Conservation (phyloP, 2,797 vertebrate species). For the Brachyalestes nurse region DNA sequence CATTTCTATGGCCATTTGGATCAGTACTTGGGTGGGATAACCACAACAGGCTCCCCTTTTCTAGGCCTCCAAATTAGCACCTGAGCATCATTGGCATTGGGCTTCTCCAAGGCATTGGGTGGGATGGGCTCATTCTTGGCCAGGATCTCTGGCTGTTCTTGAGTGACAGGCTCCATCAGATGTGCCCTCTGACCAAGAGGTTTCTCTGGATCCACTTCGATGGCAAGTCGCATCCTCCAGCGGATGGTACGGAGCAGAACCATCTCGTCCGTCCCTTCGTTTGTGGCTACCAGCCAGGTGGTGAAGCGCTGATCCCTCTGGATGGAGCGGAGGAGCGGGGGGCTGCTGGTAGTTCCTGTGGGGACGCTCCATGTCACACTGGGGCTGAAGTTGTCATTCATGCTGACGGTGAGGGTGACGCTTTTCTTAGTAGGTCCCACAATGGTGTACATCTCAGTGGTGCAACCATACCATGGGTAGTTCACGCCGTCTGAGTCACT, state of each 20-base stretch:
- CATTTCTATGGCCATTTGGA: background rate
- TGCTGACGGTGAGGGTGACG: conserved; percentile 84
- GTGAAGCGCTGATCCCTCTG: conserved; percentile 87
- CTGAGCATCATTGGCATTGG: conserved; percentile 89
- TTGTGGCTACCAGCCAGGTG: conserved; percentile 89
- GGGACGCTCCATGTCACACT: conserved; percentile 89
- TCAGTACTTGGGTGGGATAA: conserved; percentile 84
- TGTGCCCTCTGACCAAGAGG: conserved; percentile 82
- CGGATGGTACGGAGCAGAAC: conserved; percentile 83
- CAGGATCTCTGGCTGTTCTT: conserved; percentile 85
- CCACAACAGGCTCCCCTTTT: conserved; percentile 77
- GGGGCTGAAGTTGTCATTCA: conserved; percentile 91
- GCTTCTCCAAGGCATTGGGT: conserved; percentile 83
- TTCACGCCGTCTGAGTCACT: conserved; percentile 87
- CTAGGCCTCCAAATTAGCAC: conserved; percentile 88
- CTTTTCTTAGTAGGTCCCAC: conserved; percentile 84
- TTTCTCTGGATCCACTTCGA: conserved; percentile 79
- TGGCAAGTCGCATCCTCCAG: conserved; percentile 86
- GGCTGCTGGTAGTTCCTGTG: conserved; percentile 79
- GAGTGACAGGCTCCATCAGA: conserved; percentile 79
- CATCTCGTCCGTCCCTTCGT: conserved; percentile 80
- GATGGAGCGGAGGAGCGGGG: conserved; percentile 82
- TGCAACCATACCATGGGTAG: conserved; percentile 89
- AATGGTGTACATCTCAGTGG: conserved; percentile 85
- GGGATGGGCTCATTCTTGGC: conserved; percentile 85